Evolutionary conservation across 2,888 invertebrate genomes (phyloP).

Genomic region (Electrophaes corylata): DNA sequence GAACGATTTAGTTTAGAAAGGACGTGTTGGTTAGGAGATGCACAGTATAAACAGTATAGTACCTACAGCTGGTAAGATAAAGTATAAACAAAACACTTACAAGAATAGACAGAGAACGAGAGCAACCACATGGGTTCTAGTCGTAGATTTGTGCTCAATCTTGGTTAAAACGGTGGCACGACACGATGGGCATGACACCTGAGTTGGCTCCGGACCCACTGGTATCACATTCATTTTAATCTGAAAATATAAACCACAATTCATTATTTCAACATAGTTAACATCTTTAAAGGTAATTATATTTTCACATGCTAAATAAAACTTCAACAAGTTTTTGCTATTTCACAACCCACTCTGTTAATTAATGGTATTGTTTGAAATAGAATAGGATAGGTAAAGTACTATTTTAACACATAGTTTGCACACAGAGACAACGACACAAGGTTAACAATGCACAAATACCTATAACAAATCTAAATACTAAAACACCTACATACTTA

Average conservation of each 20-base stretch:
- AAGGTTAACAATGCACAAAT: no score
- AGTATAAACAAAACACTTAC: conserved; percentile 42
- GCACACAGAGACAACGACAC: no score
- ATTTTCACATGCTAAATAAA: not conserved
- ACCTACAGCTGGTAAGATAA: no score
- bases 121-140: conserved; percentile 83
- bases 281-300: not conserved
- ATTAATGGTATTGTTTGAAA: not conserved
- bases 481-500: no score
- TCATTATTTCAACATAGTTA: not conserved
- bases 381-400: no score
- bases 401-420: no score
- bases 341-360: not conserved
- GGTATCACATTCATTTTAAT: conserved; percentile 46
- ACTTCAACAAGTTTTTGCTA: not conserved
- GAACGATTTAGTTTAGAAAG: no score
- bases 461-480: no score
- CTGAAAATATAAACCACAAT: conserved; percentile 22
- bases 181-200: conserved; percentile 79
- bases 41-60: not conserved
- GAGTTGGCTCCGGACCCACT: conserved; percentile 76
- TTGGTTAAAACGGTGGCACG: conserved; percentile 71
- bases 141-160: conserved; percentile 71
- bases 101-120: conserved; percentile 61
- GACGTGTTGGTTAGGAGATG: no score